Conservation (phyloP, 2,113 vertebrate species). For the Triplophysa siluroides region DNA sequence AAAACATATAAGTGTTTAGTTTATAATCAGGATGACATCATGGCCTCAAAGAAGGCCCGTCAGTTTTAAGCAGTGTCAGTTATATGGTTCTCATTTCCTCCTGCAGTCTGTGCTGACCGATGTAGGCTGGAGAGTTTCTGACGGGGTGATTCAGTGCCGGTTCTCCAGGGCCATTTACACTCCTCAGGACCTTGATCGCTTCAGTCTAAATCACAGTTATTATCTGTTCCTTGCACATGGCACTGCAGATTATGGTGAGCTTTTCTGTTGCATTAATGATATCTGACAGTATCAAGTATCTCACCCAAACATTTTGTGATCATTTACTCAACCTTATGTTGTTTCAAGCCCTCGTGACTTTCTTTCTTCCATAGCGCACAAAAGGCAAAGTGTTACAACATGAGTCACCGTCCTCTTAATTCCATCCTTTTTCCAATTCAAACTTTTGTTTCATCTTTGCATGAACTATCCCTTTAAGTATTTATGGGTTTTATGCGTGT, state of each 20-base stretch:
- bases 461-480: background rate
- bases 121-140: conserved; percentile 75
- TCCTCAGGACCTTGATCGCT: conserved; percentile 67
- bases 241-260: conserved; percentile 70
- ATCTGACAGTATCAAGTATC: background rate
- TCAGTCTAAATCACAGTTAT: conserved; percentile 75
- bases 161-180: conserved; percentile 75
- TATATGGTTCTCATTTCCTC: background rate
- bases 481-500: background rate
- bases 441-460: too few species aligned
- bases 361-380: too few species aligned
- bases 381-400: too few species aligned
- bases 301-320: too few species aligned
- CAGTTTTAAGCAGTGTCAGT: background rate
- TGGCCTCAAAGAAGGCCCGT: background rate
- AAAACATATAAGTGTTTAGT: background rate
- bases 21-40: background rate
- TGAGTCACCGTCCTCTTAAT: too few species aligned
- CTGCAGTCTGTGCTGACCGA: conserved; percentile 72
- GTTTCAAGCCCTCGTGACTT: too few species aligned
- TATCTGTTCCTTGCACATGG: conserved; percentile 84
- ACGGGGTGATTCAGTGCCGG: conserved; percentile 80
- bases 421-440: too few species aligned
- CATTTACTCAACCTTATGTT: too few species aligned
- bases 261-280: background rate